These are phyloP conservation scores for Lepus europaeus DNA, from an alignment of 2,113 vertebrate genomes.

Conservation along the genomic window DNA sequence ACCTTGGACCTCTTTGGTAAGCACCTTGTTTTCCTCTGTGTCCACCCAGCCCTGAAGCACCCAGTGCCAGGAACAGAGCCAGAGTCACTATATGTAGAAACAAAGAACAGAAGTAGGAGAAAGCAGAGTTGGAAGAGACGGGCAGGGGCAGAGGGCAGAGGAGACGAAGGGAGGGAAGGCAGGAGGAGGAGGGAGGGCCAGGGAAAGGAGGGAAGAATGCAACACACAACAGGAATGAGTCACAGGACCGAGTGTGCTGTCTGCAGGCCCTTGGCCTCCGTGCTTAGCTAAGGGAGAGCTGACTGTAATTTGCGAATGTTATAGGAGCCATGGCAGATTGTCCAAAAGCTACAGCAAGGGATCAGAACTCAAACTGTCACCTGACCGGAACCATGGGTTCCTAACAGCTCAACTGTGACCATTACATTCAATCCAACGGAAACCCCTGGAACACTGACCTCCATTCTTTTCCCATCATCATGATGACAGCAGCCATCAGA, in stretches of 20 bases:
- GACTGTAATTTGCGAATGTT: background rate
- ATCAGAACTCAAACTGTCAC: background rate
- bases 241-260: rapidly evolving
- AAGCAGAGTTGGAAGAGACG: background rate
- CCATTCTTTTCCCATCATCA: background rate
- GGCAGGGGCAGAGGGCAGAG: background rate
- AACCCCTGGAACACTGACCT: background rate
- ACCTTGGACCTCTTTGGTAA: background rate
- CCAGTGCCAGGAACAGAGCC: background rate
- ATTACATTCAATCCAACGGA: background rate
- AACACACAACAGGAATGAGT: background rate
- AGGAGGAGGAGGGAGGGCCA: background rate
- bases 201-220: background rate
- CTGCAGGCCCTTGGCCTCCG: background rate
- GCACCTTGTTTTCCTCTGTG: background rate
- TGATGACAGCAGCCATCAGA: background rate
- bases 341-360: background rate
- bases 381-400: background rate
- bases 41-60: background rate
- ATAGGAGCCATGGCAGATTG: background rate
- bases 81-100: background rate
- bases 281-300: background rate
- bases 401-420: background rate
- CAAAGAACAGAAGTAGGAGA: background rate
- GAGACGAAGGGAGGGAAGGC: no score